Evolutionary conservation across 2,113 vertebrate genomes (phyloP).

Genomic region (Oenanthe oenanthe): DNA sequence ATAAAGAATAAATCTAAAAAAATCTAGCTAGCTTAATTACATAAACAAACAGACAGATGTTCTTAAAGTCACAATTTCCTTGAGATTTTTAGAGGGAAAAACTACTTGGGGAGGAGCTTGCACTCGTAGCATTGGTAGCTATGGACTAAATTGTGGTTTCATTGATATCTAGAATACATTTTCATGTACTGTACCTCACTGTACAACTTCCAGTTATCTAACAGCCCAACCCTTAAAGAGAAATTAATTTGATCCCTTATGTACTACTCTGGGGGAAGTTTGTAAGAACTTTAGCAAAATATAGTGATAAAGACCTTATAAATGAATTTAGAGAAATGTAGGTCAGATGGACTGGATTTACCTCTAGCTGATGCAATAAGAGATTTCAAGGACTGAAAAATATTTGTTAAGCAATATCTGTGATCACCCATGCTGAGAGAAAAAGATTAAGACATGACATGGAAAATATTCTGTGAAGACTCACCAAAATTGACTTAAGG

Average conservation of each 20-base stretch:
- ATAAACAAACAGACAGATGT: neutral
- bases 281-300: neutral
- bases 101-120: neutral
- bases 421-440: neutral
- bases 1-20: neutral
- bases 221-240: neutral
- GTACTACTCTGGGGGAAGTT: neutral
- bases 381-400: neutral
- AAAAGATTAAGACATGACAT: neutral
- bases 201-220: neutral
- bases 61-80: neutral
- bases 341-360: neutral
- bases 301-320: neutral
- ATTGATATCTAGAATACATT: neutral
- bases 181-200: neutral
- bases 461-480: neutral
- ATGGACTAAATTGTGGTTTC: neutral
- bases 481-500: neutral
- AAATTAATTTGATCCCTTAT: neutral
- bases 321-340: neutral
- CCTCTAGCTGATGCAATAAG: neutral
- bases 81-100: neutral
- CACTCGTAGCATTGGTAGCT: neutral
- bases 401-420: neutral
- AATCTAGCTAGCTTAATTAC: neutral